Conservation (phyloP, 2,113 vertebrate species). For the Mirounga angustirostris region DNA sequence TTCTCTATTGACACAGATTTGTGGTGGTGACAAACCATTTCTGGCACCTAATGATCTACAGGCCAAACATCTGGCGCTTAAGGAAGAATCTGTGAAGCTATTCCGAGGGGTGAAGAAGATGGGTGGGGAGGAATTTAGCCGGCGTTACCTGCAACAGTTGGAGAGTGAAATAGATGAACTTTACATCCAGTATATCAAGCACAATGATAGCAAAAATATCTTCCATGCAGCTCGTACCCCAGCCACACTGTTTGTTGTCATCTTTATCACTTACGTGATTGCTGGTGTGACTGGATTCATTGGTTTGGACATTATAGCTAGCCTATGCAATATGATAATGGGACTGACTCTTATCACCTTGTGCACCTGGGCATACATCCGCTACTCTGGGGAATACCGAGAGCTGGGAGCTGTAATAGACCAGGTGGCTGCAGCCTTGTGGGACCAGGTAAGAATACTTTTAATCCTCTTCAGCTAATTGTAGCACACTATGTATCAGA, state of each 20-base stretch:
- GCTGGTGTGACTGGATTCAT: constrained; percentile 98
- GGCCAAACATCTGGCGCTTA: constrained; percentile 91
- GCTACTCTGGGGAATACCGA: constrained; percentile 98
- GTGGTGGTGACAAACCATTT: constrained; percentile 97
- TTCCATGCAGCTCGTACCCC: constrained; percentile 99
- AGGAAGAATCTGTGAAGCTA: constrained; percentile 94
- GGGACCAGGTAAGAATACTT: constrained; percentile 95
- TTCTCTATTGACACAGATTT: constrained; percentile 88
- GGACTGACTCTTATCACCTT: constrained; percentile 98
- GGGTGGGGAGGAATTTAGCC: constrained; percentile 99
- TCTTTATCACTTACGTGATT: constrained; percentile 98
- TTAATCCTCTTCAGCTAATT: background rate
- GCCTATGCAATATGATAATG: constrained; percentile 99
- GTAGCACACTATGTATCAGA: background rate
- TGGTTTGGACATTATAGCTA: constrained; percentile 98
- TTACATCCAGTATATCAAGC: constrained; percentile 99
- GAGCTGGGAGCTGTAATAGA: constrained; percentile 99
- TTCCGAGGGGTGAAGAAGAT: constrained; percentile 99
- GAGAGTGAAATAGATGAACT: constrained; percentile 97
- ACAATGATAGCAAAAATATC: constrained; percentile 99
- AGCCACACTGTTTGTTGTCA: constrained; percentile 98
- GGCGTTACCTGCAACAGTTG: constrained; percentile 97
- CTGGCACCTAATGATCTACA: constrained; percentile 96
- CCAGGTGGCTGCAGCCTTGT: constrained; percentile 98
- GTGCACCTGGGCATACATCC: constrained; percentile 99